These are phyloP conservation scores for Sebastes vulpes DNA, from an alignment of 2,797 vertebrate genomes.

Conservation along the genomic window DNA sequence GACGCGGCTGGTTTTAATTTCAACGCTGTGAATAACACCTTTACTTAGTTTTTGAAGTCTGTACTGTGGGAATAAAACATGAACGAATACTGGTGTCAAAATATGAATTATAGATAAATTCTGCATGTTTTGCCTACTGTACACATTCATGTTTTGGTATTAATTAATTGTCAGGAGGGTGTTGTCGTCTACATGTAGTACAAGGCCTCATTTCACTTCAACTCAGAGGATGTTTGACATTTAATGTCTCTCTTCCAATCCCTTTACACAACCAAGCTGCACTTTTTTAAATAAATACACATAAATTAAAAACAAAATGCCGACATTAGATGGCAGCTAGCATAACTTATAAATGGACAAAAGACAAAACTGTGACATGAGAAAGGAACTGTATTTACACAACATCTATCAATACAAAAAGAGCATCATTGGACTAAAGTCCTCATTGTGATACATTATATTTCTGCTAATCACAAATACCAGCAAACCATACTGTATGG, in stretches of 20 bases:
- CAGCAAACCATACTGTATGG: no score
- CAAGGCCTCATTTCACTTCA: background rate
- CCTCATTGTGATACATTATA: no score
- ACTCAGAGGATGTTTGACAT: background rate
- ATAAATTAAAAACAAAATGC: no score
- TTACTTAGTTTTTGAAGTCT: background rate
- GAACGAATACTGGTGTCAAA: background rate
- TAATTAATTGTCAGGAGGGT: background rate
- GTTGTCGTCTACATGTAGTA: no score
- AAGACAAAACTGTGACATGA: no score
- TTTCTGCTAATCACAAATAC: no score
- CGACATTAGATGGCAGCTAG: no score
- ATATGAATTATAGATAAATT: background rate
- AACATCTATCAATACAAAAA: no score
- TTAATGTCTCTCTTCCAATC: background rate
- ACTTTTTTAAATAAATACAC: background rate
- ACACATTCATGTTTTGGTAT: background rate
- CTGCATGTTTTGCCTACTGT: background rate
- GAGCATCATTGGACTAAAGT: no score
- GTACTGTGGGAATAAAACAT: background rate
- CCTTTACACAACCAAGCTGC: no score
- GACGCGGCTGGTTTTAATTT: constrained; percentile 11
- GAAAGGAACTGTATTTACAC: no score
- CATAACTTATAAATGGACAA: no score
- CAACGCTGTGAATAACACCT: background rate